These are phyloP conservation scores for Machimus rusticus DNA, from an alignment of 2,888 invertebrate species.

Conservation along the genomic window DNA sequence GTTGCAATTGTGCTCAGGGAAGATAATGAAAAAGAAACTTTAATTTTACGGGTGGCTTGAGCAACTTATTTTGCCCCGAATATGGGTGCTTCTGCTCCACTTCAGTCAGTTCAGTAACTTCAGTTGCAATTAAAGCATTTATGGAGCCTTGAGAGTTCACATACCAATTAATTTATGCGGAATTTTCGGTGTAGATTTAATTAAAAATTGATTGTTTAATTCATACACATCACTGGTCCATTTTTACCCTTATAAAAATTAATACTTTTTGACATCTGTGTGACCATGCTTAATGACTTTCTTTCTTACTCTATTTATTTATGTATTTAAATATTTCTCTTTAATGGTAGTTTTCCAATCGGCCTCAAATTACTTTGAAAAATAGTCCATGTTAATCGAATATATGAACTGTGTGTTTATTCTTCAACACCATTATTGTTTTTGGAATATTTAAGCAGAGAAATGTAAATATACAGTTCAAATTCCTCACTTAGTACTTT, in stretches of 20 bases:
- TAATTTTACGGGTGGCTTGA: background rate
- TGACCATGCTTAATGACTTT: background rate
- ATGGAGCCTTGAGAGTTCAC: background rate
- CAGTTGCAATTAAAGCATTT: background rate
- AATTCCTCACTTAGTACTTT: background rate
- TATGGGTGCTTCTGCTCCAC: background rate
- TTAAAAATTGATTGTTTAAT: background rate
- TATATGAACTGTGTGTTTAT: no score
- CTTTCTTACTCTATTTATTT: no score
- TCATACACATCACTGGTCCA: background rate
- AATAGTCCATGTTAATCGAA: no score
- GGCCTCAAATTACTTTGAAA: no score
- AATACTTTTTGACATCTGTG: background rate
- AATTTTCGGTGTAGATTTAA: background rate
- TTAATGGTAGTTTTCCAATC: no score
- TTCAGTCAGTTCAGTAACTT: background rate
- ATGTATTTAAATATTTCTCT: no score
- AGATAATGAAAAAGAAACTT: slow-evolving; percentile 1
- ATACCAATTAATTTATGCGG: background rate
- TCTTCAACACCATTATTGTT: no score
- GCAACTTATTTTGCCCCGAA: background rate
- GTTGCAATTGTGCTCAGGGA: background rate
- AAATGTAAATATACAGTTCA: background rate
- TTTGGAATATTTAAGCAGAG: background rate
- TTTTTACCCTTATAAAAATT: background rate